phyloP scores from a whole-genome alignment of 2,797 vertebrate species.

The Zalophus californianus region DNA sequence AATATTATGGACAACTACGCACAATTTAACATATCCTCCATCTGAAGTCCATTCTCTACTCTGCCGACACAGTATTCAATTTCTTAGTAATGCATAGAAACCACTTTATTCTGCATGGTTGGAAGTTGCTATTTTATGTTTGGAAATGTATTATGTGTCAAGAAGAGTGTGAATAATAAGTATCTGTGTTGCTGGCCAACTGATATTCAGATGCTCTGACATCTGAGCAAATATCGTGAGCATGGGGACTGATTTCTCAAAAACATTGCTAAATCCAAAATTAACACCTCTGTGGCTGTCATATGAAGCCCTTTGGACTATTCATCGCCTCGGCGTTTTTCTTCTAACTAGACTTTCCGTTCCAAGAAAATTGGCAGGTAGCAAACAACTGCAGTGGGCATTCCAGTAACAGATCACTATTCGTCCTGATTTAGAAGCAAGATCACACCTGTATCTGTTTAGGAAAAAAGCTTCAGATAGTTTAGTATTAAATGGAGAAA shows the following conservation, averaged over 20 bases:
- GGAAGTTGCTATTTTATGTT: conserved; percentile 72
- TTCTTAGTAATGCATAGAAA: conserved; percentile 62
- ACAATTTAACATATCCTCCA: conserved; percentile 17
- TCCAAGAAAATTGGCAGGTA: neutral
- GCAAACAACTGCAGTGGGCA: neutral
- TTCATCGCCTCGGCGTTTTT: neutral
- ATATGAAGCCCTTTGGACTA: neutral
- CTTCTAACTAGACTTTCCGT: neutral
- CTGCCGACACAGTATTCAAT: neutral
- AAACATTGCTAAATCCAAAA: neutral
- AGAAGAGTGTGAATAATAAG: conserved; percentile 70
- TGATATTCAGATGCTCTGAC: conserved; percentile 12
- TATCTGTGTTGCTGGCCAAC: conserved; percentile 40
- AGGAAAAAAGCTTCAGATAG: neutral
- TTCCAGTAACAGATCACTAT: neutral
- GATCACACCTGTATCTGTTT: neutral
- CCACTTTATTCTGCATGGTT: conserved; percentile 66
- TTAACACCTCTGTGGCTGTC: neutral
- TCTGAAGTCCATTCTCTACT: neutral
- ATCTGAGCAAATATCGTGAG: neutral
- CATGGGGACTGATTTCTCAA: neutral
- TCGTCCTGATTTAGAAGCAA: conserved; percentile 2
- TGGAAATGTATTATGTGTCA: conserved; percentile 67
- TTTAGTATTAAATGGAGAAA: neutral
- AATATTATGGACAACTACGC: neutral